phyloP scores from a whole-genome alignment of 2,888 invertebrate genomes.

The Diaprepes abbreviatus region DNA sequence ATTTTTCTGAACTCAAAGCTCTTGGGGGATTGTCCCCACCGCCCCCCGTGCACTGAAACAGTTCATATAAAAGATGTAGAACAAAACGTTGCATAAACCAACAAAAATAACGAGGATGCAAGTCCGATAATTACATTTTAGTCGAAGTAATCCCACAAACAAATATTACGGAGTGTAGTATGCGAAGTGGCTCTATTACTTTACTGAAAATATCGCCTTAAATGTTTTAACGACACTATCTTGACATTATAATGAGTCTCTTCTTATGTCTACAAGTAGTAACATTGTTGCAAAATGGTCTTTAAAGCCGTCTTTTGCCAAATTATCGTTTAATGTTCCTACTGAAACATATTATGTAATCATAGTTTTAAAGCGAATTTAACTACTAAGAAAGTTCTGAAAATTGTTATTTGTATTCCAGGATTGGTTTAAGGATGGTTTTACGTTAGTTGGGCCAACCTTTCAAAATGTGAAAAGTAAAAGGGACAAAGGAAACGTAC shows the following conservation, averaged over 20 bases:
- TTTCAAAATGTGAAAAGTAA: no score
- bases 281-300: slow-evolving; percentile 19
- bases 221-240: slow-evolving; percentile 11
- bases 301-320: slow-evolving; percentile 15
- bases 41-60: no score
- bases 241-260: slow-evolving; percentile 12
- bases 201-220: background rate
- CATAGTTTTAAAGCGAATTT: slow-evolving; percentile 12
- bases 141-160: no score
- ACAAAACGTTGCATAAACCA: no score
- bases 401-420: background rate
- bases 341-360: slow-evolving; percentile 20
- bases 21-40: no score
- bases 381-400: background rate
- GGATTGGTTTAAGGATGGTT: no score
- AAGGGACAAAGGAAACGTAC: no score
- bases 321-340: slow-evolving; percentile 24
- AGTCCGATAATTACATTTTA: no score
- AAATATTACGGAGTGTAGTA: background rate
- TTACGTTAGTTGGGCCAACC: no score
- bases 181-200: background rate
- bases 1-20: no score
- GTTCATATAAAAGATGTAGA: no score
- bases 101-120: no score
- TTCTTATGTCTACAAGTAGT: slow-evolving; percentile 18